These are phyloP conservation scores for Numida meleagris DNA, from an alignment of 2,113 vertebrate species.

Conservation along the genomic window DNA sequence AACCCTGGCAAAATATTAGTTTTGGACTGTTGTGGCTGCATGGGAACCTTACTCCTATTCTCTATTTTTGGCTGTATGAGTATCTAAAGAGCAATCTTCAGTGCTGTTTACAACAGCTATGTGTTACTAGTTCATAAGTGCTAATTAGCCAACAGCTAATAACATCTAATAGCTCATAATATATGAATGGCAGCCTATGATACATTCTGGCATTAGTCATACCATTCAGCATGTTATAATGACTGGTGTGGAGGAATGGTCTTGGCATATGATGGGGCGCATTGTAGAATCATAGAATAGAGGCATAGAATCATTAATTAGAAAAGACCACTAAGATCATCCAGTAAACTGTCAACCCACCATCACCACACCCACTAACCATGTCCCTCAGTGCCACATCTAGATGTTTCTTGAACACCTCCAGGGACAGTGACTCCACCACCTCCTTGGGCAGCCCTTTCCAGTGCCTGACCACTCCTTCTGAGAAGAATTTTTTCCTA, in stretches of 20 bases:
- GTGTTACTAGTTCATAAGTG: not conserved
- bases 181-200: not conserved
- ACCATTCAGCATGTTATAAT: no score
- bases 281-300: not conserved
- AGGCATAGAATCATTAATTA: no score
- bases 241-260: not conserved
- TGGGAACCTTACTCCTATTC: not conserved
- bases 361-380: no score
- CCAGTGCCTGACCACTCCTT: no score
- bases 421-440: no score
- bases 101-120: not conserved
- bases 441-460: no score
- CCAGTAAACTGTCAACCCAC: no score
- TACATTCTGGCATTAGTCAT: not conserved
- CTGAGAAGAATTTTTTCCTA: no score
- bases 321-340: no score
- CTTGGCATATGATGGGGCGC: accelerated
- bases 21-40: not conserved
- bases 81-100: not conserved
- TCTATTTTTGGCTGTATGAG: not conserved
- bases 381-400: no score
- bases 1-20: not conserved
- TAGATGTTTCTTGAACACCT: no score
- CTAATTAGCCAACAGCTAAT: not conserved
- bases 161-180: not conserved